Evolutionary conservation across 2,888 invertebrate species (phyloP).

Genomic region (Eumerus sabulonum): DNA sequence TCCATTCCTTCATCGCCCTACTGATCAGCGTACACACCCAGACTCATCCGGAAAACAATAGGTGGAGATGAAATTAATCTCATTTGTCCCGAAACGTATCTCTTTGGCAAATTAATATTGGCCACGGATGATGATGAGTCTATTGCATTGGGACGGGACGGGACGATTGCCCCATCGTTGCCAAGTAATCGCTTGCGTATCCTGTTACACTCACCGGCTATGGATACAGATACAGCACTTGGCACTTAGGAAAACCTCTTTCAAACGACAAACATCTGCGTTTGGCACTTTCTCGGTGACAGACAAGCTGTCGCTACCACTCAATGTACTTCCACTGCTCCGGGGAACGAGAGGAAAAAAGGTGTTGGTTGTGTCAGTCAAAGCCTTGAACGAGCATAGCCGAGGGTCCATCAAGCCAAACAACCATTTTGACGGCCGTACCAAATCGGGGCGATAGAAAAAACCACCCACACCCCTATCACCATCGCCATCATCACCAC

Average conservation of each 20-base stretch:
- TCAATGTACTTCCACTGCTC: constrained; percentile 17
- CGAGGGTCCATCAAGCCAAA: constrained; percentile 57
- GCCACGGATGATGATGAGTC: constrained; percentile 58
- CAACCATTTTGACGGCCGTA: constrained; percentile 63
- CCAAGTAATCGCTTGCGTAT: constrained; percentile 1
- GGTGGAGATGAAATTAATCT: constrained; percentile 68
- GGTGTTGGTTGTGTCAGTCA: constrained; percentile 39
- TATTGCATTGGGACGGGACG: constrained; percentile 12
- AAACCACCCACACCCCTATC: constrained; percentile 6
- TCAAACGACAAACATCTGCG: constrained; percentile 37
- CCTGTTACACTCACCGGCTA: constrained; percentile 20
- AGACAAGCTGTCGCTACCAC: constrained; percentile 68
- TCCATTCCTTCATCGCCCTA: constrained; percentile 23
- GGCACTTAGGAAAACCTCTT: constrained; percentile 36
- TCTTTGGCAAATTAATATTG: constrained; percentile 63
- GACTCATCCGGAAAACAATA: constrained; percentile 44
- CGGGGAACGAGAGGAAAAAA: constrained; percentile 4
- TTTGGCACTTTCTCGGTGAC: constrained; percentile 60
- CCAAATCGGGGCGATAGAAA: constrained; percentile 30
- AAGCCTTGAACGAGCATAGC: constrained; percentile 29
- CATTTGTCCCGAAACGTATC: constrained; percentile 59
- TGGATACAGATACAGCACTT: constrained; percentile 62
- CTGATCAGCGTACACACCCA: no score
- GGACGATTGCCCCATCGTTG: background rate
- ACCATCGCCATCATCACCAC: background rate